Evolutionary conservation across 2,888 invertebrate species (phyloP), one percentile per base, ranked within the genome.

Genomic region (Blera fallax): DNA sequence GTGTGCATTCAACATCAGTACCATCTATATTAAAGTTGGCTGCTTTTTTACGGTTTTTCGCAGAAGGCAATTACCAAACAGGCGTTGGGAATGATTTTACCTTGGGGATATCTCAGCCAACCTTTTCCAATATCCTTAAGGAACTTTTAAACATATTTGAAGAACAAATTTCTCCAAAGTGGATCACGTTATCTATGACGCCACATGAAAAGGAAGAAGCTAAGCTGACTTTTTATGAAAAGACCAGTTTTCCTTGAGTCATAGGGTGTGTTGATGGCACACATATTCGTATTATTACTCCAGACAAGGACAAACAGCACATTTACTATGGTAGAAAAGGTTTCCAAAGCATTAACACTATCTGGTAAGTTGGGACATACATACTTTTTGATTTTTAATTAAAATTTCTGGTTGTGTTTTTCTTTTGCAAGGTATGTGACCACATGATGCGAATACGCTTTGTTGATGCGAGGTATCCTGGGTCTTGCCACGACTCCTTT

Each of bases 401-500:
- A 3, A 34, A 34, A 34, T 34, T 34, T 2, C 2, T 34, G 34
- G 34, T 34, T 34, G 4, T 29, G 11, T 3, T n/a, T 40, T 37
- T 2, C 2, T n/a, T n/a, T n/a, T n/a, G n/a, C 10, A 3, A 24
- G 32, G 37, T 7, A 10, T 58, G 21, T 6, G 16, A 40, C 14
- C 37, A 40, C 10, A 21, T 21, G n/a, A 18, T 37, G 3, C 18
- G 14, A 6, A 60, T 60, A 8, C n/a, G 3, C n/a, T 60, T 8
- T 14, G 27, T 40, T 11, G 24, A 43, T 24, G 24, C 43, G 8
- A 60, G 14, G 32, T 8, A 60, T 43, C 60, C 40, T 24, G 43
- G 40, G 24, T 60, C 60, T 40, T 60, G 60, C 14, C 43, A 43
- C 3, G 60, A 60, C 43, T 60, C 60, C 3, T 43, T 60, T 43